Percentiles rank a stretch among this genome's conserved stretches.
phyloP scores from a whole-genome alignment of 2,113 vertebrate species.

The Coptodon bakossiorum region DNA sequence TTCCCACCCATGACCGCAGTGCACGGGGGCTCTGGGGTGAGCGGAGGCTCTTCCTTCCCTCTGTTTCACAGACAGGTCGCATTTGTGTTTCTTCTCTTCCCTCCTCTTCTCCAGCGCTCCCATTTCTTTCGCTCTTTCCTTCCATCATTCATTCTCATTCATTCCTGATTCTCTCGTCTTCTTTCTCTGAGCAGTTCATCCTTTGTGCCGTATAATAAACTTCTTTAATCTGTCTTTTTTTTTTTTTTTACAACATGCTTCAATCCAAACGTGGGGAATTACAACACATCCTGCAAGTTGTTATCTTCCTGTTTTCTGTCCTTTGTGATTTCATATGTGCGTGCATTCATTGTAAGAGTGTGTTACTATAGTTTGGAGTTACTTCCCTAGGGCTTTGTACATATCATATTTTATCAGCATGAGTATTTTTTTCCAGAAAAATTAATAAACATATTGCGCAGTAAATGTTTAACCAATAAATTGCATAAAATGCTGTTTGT shows the following conservation, averaged over 20 bases:
- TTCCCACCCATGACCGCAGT: neutral
- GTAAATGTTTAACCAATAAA: neutral
- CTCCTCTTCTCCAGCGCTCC: neutral
- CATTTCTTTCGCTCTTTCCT: neutral
- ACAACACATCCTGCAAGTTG: neutral
- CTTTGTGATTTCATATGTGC: neutral
- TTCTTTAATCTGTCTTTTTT: slow-evolving; percentile 2
- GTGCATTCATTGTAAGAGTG: neutral
- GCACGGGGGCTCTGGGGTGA: neutral
- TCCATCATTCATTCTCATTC: neutral
- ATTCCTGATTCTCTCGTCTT: neutral
- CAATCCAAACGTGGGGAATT: neutral
- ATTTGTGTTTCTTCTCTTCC: neutral
- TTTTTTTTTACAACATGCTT: neutral
- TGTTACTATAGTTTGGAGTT: neutral
- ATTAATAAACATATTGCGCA: neutral
- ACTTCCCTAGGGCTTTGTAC: neutral
- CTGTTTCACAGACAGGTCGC: neutral
- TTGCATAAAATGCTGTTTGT: neutral
- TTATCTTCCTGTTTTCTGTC: neutral
- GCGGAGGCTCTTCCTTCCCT: neutral
- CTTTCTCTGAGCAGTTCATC: neutral
- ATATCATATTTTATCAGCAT: neutral
- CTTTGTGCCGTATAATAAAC: neutral
- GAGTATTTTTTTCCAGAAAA: neutral